Evolutionary conservation across 2,888 invertebrate genomes (phyloP), one percentile per base, ranked within the genome.

Genomic region (Mylabris sibirica): DNA sequence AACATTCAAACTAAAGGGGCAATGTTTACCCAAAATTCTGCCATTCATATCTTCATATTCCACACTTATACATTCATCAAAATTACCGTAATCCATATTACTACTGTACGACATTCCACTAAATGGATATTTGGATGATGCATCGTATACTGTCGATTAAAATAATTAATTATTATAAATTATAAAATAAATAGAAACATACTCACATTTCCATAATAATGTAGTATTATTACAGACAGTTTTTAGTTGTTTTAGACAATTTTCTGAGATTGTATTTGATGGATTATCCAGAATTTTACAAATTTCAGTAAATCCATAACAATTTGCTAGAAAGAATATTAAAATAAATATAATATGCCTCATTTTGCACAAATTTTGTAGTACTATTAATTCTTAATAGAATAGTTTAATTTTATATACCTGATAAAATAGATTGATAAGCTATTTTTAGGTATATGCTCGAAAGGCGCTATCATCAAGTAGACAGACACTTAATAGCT

Each of bases 41-140:
- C 61, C 65, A 20, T 64, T 22, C 17, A 14, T 34, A 8, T 24
- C 30, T 60, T 63, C 60, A 22, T 66, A 65, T 35, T 64, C 57
- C 2, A 71, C 44, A 17, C 34, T 26, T 0, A 71, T 26, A 34
- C 71, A 71, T 60, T 71, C 66, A 26, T 71, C 71, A 44, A 34
- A 71, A 61, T 68, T 71, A 24, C 71, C 71, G 9, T 66, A 66
- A 61, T 71, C 71, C 22, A 9, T 60, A 59, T 66, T 67, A 17
- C 41, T 66, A 44, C 60, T 35, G 34, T 68, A 71, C 3, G 64
- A 26, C 4, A 57, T 24, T 26, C 57, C 57, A 26, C 5, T 26
- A 1, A 57, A 24, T 26, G 57, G 57, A 26, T 57, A 57, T 26
- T 57, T 57, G 5, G 57, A 57, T 2, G 57, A 57, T 9, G 68